Evolutionary conservation across 2,113 vertebrate species (phyloP), one percentile per base, ranked within the genome.

Genomic region (Corythaeola cristata): DNA sequence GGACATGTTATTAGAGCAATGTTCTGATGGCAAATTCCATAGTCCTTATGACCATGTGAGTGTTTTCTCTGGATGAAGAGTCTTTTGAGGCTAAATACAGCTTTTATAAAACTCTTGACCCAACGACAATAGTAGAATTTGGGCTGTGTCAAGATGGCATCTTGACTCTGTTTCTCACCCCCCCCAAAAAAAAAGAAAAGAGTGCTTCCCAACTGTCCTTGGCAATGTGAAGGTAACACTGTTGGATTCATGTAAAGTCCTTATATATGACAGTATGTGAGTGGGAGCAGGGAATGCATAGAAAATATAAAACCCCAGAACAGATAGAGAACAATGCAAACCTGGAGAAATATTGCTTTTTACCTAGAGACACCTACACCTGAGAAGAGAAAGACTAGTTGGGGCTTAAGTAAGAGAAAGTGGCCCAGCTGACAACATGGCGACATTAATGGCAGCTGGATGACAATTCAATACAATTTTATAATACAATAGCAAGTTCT

Each of bases 31-130:
- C 17, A 63, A 37, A 83, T 77, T 95, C 20, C 55, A 69, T 23
- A 63, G 52, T 11, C 32, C 20, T 59, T 73, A 26, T 0, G 1
- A 14, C 41, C 47, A 16, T 39, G 19, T 0, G 5, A 45, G 17
- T 53, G 0, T 84, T 84, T 78, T 62, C 12, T 78, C 63, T 45
- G 35, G 6, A 1, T 56, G 20, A 72, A 55, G 23, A 71, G 27
- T 59, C 15, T 89, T 77, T 69, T 33, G 13, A 83, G 28, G 26
- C 50, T 77, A 80, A 76, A 77, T 53, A 50, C 33, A 58, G 14
- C 28, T 76, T 85, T 82, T 78, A 41, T 58, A 45, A 62, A 88
- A 76, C 30, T 45, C 13, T 60, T 3, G 3, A 49, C 22, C 39
- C 32, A 83, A 59, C 35, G 75, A 55, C 4, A 20, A 22, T 15